Evolutionary conservation across 2,888 invertebrate species (phyloP).

Genomic region (Hanleya hanleyi): DNA sequence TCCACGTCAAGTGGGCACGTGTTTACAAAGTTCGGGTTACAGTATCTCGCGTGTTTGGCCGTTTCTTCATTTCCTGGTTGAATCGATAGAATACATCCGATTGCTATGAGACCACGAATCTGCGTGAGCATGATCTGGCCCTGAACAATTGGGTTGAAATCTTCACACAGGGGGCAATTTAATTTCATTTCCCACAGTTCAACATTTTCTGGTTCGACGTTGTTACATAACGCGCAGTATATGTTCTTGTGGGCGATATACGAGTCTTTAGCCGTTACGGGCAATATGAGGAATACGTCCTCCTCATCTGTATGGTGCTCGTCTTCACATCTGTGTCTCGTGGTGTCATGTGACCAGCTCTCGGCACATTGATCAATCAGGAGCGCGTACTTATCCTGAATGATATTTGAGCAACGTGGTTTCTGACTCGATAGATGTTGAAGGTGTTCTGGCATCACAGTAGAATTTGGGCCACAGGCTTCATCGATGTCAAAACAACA

Average conservation of each 20-base stretch:
- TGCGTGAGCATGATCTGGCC: neutral
- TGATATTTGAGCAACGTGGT: neutral
- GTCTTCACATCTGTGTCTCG: neutral
- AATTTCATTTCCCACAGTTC: neutral
- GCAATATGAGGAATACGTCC: neutral
- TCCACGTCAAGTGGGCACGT: neutral
- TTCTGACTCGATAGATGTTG: neutral
- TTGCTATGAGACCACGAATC: neutral
- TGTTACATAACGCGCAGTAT: neutral
- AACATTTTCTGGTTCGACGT: neutral
- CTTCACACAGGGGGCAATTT: neutral
- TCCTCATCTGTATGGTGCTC: neutral
- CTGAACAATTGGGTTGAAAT: neutral
- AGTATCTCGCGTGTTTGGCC: neutral
- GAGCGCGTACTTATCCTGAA: neutral
- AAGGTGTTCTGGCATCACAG: too few relatives aligned
- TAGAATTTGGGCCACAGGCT: neutral
- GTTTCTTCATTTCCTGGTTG: neutral
- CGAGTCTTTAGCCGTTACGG: neutral
- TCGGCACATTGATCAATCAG: neutral
- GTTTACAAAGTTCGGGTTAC: neutral
- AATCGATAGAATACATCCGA: neutral
- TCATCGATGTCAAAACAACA: neutral
- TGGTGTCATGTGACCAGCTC: neutral
- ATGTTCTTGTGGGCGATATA: neutral